These are phyloP conservation scores for Myiagra hebetior DNA, from an alignment of 2,113 vertebrate species.

Conservation along the genomic window DNA sequence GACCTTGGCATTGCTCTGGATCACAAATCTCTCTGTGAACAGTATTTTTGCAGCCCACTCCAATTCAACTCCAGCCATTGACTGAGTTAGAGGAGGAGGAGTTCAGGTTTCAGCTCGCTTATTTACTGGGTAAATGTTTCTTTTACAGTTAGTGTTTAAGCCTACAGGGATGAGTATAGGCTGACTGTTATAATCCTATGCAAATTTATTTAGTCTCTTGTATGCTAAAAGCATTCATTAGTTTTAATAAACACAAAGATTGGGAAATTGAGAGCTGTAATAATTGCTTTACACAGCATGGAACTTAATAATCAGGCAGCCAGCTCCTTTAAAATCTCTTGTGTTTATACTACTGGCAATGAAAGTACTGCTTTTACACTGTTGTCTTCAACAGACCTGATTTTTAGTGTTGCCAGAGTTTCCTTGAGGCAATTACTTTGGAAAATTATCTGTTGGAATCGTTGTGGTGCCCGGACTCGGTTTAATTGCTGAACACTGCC, in stretches of 20 bases:
- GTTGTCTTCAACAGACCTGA: neutral
- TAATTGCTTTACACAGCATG: neutral
- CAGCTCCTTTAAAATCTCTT: neutral
- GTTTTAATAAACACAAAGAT: neutral
- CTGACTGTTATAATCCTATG: slow-evolving; percentile 1
- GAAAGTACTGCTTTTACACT: neutral
- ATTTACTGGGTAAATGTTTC: neutral
- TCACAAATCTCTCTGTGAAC: neutral
- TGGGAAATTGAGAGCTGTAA: neutral
- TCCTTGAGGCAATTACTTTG: neutral
- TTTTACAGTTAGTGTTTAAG: neutral
- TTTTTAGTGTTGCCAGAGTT: neutral
- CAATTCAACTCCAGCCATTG: neutral
- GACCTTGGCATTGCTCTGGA: neutral
- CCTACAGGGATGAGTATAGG: neutral
- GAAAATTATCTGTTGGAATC: neutral
- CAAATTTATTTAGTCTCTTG: neutral
- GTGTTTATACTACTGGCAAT: neutral
- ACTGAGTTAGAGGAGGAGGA: neutral
- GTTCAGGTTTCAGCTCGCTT: neutral
- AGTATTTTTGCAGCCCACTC: neutral
- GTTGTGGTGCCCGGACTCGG: neutral
- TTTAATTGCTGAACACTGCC: neutral
- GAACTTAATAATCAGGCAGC: neutral
- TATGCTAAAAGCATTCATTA: neutral